Conservation (phyloP, 1,140 invertebrate genomes). For the Platorchestia sp. region DNA sequence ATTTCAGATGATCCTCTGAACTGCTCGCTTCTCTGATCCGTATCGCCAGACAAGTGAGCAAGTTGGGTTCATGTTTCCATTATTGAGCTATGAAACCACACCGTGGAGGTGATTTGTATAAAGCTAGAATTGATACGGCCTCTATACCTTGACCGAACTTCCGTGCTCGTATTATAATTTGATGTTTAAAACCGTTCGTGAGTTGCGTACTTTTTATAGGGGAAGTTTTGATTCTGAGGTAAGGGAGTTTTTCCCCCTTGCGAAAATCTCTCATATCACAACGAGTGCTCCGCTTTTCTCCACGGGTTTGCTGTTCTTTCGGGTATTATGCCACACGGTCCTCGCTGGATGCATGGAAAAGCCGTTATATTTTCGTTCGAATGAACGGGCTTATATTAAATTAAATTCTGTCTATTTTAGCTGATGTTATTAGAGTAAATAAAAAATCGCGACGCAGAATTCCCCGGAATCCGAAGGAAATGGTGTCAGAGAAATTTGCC, state of each 20-base stretch:
- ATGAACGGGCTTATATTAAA: neutral
- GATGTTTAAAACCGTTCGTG: neutral
- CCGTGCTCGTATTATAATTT: neutral
- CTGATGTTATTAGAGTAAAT: neutral
- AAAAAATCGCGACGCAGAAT: neutral
- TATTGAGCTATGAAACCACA: neutral
- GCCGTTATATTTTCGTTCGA: neutral
- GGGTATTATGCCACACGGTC: neutral
- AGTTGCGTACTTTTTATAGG: neutral
- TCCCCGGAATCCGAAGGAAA: neutral
- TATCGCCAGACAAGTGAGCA: neutral
- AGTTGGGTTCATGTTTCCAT: neutral
- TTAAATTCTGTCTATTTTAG: slow-evolving; percentile 2
- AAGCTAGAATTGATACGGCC: neutral
- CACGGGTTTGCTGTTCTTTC: neutral
- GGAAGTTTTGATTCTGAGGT: neutral
- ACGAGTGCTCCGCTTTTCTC: neutral
- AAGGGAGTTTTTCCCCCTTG: too few relatives aligned
- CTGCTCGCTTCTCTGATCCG: neutral
- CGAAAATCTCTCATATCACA: neutral
- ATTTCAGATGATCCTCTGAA: neutral
- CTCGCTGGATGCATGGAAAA: neutral
- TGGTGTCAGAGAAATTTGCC: neutral
- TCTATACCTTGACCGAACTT: neutral
- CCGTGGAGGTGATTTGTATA: neutral